Conservation (phyloP, 1,140 invertebrate species). For the Papilio machaon region DNA sequence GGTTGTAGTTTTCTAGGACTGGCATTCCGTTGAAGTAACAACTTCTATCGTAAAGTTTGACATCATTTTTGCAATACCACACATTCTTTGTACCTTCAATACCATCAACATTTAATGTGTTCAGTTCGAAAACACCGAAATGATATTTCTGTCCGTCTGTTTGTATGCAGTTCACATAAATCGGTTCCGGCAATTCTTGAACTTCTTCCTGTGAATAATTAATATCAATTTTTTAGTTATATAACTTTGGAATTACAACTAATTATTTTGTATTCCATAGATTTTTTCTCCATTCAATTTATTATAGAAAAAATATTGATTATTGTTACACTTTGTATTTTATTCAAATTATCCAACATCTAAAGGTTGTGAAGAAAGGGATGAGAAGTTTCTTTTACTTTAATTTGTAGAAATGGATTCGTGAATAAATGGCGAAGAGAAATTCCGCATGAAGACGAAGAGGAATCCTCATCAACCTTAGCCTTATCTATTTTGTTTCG, state of each 20-base stretch:
- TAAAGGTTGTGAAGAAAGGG: not conserved
- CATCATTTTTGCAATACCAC: slow-evolving; percentile 87
- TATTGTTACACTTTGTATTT: not conserved
- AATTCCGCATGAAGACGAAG: too few species aligned
- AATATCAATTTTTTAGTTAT: slow-evolving; percentile 44
- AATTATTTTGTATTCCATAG: slow-evolving; percentile 19
- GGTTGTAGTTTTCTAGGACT: slow-evolving; percentile 88
- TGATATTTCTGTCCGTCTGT: slow-evolving; percentile 88
- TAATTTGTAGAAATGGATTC: too few species aligned
- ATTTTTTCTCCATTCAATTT: not conserved
- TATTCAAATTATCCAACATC: not conserved
- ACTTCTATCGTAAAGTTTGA: slow-evolving; percentile 87
- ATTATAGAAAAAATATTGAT: slow-evolving; percentile 13
- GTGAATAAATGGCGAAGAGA: too few species aligned
- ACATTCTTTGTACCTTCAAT: slow-evolving; percentile 87
- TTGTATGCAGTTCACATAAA: slow-evolving; percentile 91
- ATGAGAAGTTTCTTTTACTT: not conserved
- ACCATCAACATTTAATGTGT: slow-evolving; percentile 88
- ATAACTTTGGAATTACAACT: slow-evolving; percentile 17
- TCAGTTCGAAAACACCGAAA: slow-evolving; percentile 93
- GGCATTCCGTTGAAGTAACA: slow-evolving; percentile 85
- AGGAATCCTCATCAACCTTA: not conserved
- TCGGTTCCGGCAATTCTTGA: slow-evolving; percentile 87
- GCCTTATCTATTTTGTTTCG: not conserved
- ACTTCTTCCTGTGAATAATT: slow-evolving; percentile 83